Evolutionary conservation across 2,797 vertebrate genomes (phyloP), one percentile per base, ranked within the genome.

Genomic region (Sebastes diaconus): DNA sequence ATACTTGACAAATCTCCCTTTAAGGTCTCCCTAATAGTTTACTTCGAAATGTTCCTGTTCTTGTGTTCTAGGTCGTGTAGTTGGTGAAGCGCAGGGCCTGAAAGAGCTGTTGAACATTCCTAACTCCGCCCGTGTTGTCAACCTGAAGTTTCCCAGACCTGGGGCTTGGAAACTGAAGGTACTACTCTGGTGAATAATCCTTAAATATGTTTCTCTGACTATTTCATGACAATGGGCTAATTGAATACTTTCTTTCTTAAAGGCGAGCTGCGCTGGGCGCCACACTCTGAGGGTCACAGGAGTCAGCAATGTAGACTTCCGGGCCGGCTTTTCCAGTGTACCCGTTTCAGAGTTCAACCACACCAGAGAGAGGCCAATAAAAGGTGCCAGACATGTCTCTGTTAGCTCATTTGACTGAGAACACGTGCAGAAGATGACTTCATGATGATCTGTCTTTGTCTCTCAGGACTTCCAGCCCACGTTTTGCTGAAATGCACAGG

Each of bases 201-300:
- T 54, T 55, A 18, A 52, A 27, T 58, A 3, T 74, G 5, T 60
- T 39, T 71, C 18, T 68, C 12, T 20, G 5, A 42, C 14, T 68
- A 11, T 71, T 54, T 80, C 6, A 63, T 64, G 4, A 36, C 16
- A 67, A 7, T 25, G 8, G 4, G 20, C 20, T 52, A 22, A 83
- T 22, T 72, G 8, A 82, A 83, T 39, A 2, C 10, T 25, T 29
- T 76, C 27, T 69, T 81, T 81, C 14, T 52, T 78, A 36, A 90
- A 99, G 98, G 94, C 96, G 68, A 95, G 94, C 54, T 99, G 98
- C 91, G 96, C 95, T 0, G 97, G 97, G 18, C 97, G 97, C 8
- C 97, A 99, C 76, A 98, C 97, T 0, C 95, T 99, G 86, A 96
- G 98, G 87, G 96, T 99, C 85, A 98, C 97, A 0, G 98, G 98